Percentiles rank a stretch among this genome's conserved stretches.
These are phyloP conservation scores for Porites lobata DNA, from an alignment of 92 coral and sea anemone species.

Conservation along the genomic window DNA sequence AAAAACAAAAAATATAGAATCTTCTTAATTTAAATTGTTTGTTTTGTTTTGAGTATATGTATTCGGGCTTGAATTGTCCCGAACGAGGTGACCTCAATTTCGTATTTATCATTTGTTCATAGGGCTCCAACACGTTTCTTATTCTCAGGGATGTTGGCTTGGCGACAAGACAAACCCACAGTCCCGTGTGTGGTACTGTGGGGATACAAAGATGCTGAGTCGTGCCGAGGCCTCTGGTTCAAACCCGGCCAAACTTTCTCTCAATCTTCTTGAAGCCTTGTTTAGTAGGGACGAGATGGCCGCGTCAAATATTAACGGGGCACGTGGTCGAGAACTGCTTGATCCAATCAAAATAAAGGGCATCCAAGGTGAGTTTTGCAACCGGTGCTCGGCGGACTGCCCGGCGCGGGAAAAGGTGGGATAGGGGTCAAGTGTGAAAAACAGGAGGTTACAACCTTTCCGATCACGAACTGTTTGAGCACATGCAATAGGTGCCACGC, in stretches of 20 bases:
- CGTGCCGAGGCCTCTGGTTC: slow-evolving; percentile 93
- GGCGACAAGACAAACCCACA: slow-evolving; percentile 82
- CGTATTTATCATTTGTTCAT: neutral
- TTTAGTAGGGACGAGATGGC: slow-evolving; percentile 97
- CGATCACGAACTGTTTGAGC: neutral
- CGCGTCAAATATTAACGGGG: slow-evolving; percentile 94
- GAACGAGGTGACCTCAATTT: neutral
- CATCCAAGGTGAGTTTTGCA: slow-evolving; percentile 76
- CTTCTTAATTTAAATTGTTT: no score
- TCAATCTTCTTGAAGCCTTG: slow-evolving; percentile 89
- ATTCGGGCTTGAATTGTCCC: neutral
- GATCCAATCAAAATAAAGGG: slow-evolving; percentile 96
- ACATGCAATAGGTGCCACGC: neutral
- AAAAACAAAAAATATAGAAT: no score
- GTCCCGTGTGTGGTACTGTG: slow-evolving; percentile 92
- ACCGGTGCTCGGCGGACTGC: neutral
- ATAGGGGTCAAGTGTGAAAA: neutral
- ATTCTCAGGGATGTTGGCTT: slow-evolving; percentile 89
- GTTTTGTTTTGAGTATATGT: no score
- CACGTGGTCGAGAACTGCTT: slow-evolving; percentile 92
- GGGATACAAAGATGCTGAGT: slow-evolving; percentile 81
- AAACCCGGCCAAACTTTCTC: slow-evolving; percentile 94
- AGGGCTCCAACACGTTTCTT: slow-evolving; percentile 62
- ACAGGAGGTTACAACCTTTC: neutral
- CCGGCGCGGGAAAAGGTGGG: no score